Conservation (phyloP, 2,888 invertebrate species). For the Spodoptera exigua region DNA sequence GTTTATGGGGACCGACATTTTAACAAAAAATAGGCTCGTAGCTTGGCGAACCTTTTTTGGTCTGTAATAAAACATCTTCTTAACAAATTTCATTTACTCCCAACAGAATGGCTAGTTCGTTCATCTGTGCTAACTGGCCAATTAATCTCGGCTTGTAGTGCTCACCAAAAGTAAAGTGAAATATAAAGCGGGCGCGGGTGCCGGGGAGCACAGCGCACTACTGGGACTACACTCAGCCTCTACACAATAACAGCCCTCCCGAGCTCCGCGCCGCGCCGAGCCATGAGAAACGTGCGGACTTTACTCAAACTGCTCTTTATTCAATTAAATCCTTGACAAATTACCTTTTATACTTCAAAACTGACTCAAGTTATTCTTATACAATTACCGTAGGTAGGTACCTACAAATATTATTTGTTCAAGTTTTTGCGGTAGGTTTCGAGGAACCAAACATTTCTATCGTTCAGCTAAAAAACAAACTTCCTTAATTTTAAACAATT, state of each 20-base stretch:
- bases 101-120: too few relatives aligned
- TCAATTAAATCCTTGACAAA: too few relatives aligned
- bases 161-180: constrained; percentile 33
- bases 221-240: constrained; percentile 57
- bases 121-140: constrained; percentile 4
- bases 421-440: too few relatives aligned
- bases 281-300: constrained; percentile 20
- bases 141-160: constrained; percentile 12
- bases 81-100: neutral
- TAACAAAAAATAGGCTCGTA: neutral
- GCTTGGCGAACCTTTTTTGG: too few relatives aligned
- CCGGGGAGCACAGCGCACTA: constrained; percentile 45
- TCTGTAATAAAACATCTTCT: neutral
- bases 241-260: constrained; percentile 55
- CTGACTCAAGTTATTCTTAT: too few relatives aligned
- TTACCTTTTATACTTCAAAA: too few relatives aligned
- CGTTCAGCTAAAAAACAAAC: too few relatives aligned
- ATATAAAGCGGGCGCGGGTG: constrained; percentile 43
- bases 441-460: too few relatives aligned
- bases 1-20: constrained; percentile 3
- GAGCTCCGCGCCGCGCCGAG: constrained; percentile 20
- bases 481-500: too few relatives aligned
- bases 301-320: too few relatives aligned
- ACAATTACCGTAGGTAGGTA: too few relatives aligned
- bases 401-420: too few relatives aligned